Percentiles rank a stretch among this genome's conserved stretches.
Evolutionary conservation across 2,797 vertebrate species (phyloP).

Genomic region (Notoglanidium macrostoma): DNA sequence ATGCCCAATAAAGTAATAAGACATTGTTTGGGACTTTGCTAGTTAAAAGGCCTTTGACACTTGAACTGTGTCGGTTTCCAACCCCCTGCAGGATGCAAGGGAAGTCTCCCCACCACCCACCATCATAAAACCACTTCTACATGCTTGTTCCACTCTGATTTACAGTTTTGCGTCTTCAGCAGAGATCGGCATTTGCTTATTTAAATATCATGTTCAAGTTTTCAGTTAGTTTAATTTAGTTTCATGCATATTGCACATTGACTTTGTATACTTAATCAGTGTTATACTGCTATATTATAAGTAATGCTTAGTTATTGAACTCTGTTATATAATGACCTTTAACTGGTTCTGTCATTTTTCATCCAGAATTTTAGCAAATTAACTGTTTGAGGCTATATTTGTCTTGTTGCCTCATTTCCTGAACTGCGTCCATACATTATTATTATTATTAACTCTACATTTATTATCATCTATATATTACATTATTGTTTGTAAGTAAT

Average conservation of each 20-base stretch:
- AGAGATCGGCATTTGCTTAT: slow-evolving; percentile 73
- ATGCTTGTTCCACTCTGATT: slow-evolving; percentile 74
- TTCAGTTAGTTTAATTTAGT: background rate
- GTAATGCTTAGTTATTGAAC: background rate
- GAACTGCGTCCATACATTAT: background rate
- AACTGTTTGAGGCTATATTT: background rate
- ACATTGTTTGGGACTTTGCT: slow-evolving; percentile 61
- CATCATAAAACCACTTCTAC: slow-evolving; percentile 71
- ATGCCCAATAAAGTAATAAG: slow-evolving; percentile 60
- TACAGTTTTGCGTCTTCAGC: slow-evolving; percentile 70
- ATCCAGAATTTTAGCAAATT: background rate
- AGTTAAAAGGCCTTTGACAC: slow-evolving; percentile 74
- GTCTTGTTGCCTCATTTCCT: background rate
- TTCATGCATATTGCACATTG: background rate
- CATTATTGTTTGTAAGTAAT: background rate
- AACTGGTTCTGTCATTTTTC: background rate
- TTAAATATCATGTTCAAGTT: slow-evolving; percentile 52
- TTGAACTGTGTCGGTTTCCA: slow-evolving; percentile 67
- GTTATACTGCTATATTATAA: background rate
- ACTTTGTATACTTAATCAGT: background rate
- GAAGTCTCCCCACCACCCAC: slow-evolving; percentile 71
- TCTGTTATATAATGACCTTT: background rate
- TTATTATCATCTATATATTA: background rate
- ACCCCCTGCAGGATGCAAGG: slow-evolving; percentile 78
- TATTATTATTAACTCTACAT: background rate